A percentile compares a stretch with the other conserved stretches of the same genome.
These are phyloP conservation scores for Pseudopleuronectes americanus DNA, from an alignment of 2,797 vertebrate species.

Conservation along the genomic window DNA sequence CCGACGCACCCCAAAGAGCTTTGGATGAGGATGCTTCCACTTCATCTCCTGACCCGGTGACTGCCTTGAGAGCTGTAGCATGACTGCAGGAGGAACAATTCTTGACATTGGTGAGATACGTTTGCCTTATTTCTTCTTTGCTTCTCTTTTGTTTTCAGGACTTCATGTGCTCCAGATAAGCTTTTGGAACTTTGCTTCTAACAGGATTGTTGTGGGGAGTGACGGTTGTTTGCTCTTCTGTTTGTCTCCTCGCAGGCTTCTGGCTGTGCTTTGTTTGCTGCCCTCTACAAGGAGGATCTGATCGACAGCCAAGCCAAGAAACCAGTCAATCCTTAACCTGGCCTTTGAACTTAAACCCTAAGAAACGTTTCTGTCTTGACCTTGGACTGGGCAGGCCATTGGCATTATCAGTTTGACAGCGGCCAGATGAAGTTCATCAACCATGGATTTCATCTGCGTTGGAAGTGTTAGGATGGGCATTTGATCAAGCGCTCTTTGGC, in stretches of 20 bases:
- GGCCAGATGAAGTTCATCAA: constrained; percentile 47
- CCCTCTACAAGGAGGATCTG: constrained; percentile 72
- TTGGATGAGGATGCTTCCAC: constrained; percentile 28
- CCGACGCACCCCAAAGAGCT: constrained; percentile 38
- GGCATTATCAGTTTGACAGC: constrained; percentile 60
- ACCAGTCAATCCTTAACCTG: constrained; percentile 54
- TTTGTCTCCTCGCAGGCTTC: constrained; percentile 54
- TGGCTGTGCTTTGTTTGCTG: constrained; percentile 74
- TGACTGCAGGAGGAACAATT: constrained; percentile 38
- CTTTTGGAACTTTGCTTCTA: background rate
- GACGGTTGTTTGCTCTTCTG: constrained; percentile 3
- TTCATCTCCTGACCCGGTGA: constrained; percentile 36
- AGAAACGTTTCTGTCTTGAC: constrained; percentile 62
- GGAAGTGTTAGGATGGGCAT: constrained; percentile 38
- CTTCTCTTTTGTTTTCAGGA: background rate
- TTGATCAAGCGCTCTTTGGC: constrained; percentile 31
- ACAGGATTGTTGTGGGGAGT: background rate
- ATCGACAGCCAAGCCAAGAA: constrained; percentile 60
- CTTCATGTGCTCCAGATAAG: background rate
- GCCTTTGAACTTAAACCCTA: constrained; percentile 62
- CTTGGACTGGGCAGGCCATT: constrained; percentile 40
- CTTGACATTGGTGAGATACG: constrained; percentile 58
- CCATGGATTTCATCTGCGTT: constrained; percentile 48
- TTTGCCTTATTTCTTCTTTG: background rate
- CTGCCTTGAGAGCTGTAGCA: constrained; percentile 50